Evolutionary conservation across 2,797 vertebrate species (phyloP), one percentile per base, ranked within the genome.

Genomic region (Ispidina lecontei): DNA sequence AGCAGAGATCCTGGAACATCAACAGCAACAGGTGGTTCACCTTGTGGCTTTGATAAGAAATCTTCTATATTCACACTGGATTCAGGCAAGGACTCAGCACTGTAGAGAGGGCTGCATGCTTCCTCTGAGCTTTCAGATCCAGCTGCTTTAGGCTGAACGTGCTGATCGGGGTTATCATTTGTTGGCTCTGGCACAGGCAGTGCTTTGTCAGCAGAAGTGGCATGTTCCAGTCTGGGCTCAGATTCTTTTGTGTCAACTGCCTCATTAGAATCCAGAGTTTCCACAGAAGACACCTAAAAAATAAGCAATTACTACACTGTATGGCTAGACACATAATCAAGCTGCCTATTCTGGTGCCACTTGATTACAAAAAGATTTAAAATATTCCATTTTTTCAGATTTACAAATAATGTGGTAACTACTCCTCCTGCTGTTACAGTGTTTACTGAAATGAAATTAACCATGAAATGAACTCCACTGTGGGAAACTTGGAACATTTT

Each of bases 41-140:
- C 91, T 33, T 90, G 87, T 47, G 95, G 87, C 49, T 97, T 97
- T 7, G 95, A 90, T 31, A 98, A 95, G 92, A 98, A 98, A 94
- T 98, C 98, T 70, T 93, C 91, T 93, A 98, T 88, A 89, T 98
- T 95, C 69, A 97, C 85, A 60, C 1, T 64, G 31, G 90, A 76
- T 62, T 96, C 96, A 55, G 96, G 89, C n/a, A 87, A 28, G 4
- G 82, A 82, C 33, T 67, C 79, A 33, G 46, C 51, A 31, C 52
- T 44, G 33, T 26, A 43, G 1, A 72, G n/a, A 55, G 78, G 18
- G 49, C 51, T 77, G 31, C 29, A 28, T 5, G 16, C 54, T 95
- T 52, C 39, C 59, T 91, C 91, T 37, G 74, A 46, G 54, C 73
- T 62, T 90, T 78, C 81, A 69, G 88, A 52, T 64, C 18, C 58